A percentile compares a stretch with the other conserved stretches of the same genome.
Evolutionary conservation across 2,888 invertebrate genomes (phyloP).

Genomic region (Prosopocoilus inquinatus): DNA sequence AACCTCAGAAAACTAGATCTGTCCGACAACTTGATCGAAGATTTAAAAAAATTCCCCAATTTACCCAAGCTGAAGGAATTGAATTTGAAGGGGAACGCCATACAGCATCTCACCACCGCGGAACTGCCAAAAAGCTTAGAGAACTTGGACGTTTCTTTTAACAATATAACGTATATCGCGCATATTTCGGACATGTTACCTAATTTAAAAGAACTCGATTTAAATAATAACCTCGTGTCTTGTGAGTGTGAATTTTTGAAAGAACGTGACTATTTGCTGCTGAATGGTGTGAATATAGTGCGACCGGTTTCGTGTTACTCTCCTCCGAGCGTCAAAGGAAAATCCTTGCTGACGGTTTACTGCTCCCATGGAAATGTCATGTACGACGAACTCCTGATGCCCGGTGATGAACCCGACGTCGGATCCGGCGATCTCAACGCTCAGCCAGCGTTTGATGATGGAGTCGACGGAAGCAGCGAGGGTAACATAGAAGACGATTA

Average conservation of each 20-base stretch:
- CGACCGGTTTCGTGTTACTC: conserved; percentile 39
- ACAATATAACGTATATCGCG: conserved; percentile 59
- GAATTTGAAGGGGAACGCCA: conserved; percentile 39
- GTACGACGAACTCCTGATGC: conserved; percentile 7
- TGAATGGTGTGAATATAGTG: conserved; percentile 36
- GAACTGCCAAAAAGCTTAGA: conserved; percentile 41
- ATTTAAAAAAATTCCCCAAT: conserved; percentile 27
- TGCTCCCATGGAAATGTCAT: conserved; percentile 17
- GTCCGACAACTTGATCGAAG: conserved; percentile 36
- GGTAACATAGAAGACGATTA: conserved; percentile 22
- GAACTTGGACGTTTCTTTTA: conserved; percentile 61
- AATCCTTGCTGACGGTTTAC: conserved; percentile 26
- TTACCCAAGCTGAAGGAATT: conserved; percentile 41
- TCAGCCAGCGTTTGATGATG: background rate
- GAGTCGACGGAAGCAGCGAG: background rate
- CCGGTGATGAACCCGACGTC: conserved; percentile 13
- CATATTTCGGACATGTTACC: conserved; percentile 56
- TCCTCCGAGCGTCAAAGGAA: conserved; percentile 37
- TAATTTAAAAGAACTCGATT: conserved; percentile 61
- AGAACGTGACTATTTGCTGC: conserved; percentile 59
- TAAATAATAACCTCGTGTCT: conserved; percentile 67
- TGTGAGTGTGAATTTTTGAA: conserved; percentile 70
- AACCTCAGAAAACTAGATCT: conserved; percentile 41
- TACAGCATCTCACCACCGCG: conserved; percentile 38
- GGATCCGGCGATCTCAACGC: conserved; percentile 17